A percentile compares a stretch with the other conserved stretches of the same genome.
Conservation (phyloP, 2,888 invertebrate genomes). For the Agrypnus murinus region DNA sequence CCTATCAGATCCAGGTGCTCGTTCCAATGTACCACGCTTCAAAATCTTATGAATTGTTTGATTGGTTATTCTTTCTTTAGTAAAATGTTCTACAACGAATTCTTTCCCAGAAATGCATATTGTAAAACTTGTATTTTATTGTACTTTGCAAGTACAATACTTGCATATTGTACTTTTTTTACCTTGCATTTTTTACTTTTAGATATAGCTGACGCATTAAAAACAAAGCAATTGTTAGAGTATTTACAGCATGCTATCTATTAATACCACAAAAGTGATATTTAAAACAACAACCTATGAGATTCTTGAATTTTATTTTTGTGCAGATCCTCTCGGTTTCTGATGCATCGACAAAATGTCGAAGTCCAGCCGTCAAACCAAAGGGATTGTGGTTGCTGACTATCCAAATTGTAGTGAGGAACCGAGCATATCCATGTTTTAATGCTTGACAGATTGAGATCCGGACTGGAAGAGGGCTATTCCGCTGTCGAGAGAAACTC, state of each 20-base stretch:
- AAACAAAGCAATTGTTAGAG: background rate
- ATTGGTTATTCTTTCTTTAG: background rate
- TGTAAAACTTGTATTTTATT: too few species aligned
- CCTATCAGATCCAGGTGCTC: background rate
- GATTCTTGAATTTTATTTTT: background rate
- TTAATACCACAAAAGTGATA: background rate
- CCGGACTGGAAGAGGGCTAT: too few species aligned
- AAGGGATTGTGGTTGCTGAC: too few species aligned
- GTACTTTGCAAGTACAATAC: too few species aligned
- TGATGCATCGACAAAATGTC: too few species aligned
- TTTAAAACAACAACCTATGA: background rate
- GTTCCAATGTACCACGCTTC: background rate
- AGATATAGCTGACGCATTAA: background rate
- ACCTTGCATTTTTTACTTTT: background rate
- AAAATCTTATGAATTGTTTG: background rate
- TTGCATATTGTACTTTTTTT: background rate
- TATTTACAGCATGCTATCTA: background rate
- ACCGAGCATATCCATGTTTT: too few species aligned
- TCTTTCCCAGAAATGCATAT: background rate
- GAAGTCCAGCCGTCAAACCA: too few species aligned
- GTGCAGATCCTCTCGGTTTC: too few species aligned
- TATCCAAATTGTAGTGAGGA: too few species aligned
- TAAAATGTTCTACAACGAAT: slow-evolving; percentile 5
- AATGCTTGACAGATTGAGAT: too few species aligned
- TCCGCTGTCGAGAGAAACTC: too few species aligned